phyloP scores from a whole-genome alignment of 2,888 invertebrate genomes.

The Plagodis dolabraria region DNA sequence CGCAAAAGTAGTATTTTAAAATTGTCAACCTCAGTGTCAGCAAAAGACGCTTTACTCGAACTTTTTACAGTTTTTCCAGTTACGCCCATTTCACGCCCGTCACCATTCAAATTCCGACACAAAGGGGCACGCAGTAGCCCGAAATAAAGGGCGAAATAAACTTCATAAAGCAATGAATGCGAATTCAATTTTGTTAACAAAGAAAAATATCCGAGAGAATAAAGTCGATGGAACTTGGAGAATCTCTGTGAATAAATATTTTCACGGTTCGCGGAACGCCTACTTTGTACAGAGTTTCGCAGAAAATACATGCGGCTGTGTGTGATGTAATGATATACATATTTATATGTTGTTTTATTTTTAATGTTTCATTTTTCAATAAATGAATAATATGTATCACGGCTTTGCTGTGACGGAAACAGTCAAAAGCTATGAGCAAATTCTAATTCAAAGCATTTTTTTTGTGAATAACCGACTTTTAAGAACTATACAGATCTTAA shows the following conservation, averaged over 20 bases:
- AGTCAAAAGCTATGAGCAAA: too few species aligned
- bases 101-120: constrained; percentile 35
- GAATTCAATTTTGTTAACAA: constrained; percentile 73
- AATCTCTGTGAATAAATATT: constrained; percentile 36
- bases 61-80: constrained; percentile 28
- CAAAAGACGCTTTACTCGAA: constrained; percentile 23
- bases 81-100: constrained; percentile 26
- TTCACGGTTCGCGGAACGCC: constrained; percentile 14
- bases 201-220: constrained; percentile 60
- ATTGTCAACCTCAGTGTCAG: constrained; percentile 21
- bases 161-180: constrained; percentile 67
- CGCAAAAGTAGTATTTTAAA: constrained; percentile 10
- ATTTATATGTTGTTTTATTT: too few species aligned
- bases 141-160: constrained; percentile 60
- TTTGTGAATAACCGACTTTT: too few species aligned
- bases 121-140: constrained; percentile 35
- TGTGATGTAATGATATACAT: too few species aligned
- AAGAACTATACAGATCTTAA: too few species aligned
- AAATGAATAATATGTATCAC: too few species aligned
- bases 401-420: too few species aligned
- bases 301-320: background rate
- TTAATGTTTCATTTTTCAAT: too few species aligned
- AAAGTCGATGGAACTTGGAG: constrained; percentile 36
- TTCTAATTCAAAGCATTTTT: too few species aligned
- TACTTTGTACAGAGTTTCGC: constrained; percentile 18